phyloP scores from a whole-genome alignment of 2,113 vertebrate genomes.

The Cricetomys ansorgei region DNA sequence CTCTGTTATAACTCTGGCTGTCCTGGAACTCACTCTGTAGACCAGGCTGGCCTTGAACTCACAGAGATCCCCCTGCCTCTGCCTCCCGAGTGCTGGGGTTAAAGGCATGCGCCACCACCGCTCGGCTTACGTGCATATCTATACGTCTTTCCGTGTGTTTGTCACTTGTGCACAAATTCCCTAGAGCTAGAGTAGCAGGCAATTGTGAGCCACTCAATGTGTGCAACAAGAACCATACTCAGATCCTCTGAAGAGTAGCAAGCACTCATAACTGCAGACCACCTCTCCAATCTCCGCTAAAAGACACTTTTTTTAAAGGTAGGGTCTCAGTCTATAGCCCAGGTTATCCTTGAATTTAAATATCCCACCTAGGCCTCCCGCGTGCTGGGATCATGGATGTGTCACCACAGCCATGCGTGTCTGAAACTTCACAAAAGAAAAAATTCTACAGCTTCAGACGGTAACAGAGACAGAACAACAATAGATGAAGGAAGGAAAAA shows the following conservation, averaged over 20 bases:
- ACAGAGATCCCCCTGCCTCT: too few species aligned
- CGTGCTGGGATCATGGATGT: not conserved
- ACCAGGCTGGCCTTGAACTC: too few species aligned
- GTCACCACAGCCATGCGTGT: too few species aligned
- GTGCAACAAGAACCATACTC: not conserved
- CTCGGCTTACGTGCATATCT: not conserved
- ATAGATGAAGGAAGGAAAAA: not conserved
- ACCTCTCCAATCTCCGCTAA: not conserved
- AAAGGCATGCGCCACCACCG: too few species aligned
- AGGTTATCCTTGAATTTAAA: not conserved
- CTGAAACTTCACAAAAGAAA: not conserved
- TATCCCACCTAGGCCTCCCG: not conserved
- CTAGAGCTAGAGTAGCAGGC: not conserved
- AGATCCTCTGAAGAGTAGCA: not conserved
- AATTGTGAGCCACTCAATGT: not conserved
- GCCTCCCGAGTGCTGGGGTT: too few species aligned
- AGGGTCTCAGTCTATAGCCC: not conserved
- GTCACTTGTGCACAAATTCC: too few species aligned
- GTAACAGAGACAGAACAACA: not conserved
- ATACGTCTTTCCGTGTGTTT: too few species aligned
- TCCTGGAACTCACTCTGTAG: too few species aligned
- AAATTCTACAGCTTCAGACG: not conserved
- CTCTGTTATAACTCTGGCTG: too few species aligned
- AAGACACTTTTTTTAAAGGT: not conserved
- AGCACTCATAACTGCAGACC: not conserved